Evolutionary conservation across 2,797 vertebrate species (phyloP).

Genomic region (Limnodromus scolopaceus): DNA sequence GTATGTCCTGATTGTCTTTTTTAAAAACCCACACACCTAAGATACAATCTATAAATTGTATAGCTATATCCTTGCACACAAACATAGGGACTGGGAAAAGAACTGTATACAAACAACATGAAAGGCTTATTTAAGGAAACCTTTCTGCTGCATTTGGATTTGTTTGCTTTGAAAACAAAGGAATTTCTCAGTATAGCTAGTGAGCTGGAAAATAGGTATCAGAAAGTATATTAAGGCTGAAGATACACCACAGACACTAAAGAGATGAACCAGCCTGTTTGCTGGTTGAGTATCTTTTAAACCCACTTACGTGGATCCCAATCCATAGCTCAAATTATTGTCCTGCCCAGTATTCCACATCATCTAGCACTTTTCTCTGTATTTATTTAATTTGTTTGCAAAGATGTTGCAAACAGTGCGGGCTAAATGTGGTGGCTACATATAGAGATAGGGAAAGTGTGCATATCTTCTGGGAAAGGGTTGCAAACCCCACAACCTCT

Average conservation of each 20-base stretch:
- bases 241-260: background rate
- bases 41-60: background rate
- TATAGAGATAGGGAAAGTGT: background rate
- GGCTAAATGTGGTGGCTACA: background rate
- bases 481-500: background rate
- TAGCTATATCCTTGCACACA: background rate
- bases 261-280: background rate
- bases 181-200: background rate
- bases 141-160: background rate
- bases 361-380: background rate
- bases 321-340: background rate
- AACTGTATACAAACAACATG: background rate
- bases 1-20: background rate
- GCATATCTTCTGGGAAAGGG: background rate
- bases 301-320: background rate
- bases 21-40: background rate
- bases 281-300: background rate
- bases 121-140: background rate
- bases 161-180: constrained; percentile 19
- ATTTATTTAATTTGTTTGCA: background rate
- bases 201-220: background rate
- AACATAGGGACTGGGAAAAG: background rate
- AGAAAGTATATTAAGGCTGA: background rate
- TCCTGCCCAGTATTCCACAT: background rate
- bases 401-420: background rate